These are phyloP conservation scores for Drosophila nigrodunni DNA, from an alignment of 1,140 invertebrate species.

Conservation along the genomic window DNA sequence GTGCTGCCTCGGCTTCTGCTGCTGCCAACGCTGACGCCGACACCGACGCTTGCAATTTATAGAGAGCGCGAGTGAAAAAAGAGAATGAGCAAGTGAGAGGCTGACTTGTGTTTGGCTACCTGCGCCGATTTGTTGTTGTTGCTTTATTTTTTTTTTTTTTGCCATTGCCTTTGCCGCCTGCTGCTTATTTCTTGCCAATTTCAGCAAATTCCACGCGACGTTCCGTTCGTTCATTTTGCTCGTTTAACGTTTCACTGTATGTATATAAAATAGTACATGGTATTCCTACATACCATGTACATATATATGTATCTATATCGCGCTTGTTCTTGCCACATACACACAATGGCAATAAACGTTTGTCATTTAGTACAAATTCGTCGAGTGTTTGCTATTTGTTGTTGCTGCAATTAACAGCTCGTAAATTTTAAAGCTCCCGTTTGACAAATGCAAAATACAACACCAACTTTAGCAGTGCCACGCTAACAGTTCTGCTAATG, in stretches of 20 bases:
- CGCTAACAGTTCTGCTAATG: slow-evolving; percentile 37
- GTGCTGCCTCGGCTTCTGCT: not conserved
- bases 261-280: not conserved
- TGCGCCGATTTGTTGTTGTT: slow-evolving; percentile 34
- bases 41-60: slow-evolving; percentile 32
- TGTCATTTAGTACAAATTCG: slow-evolving; percentile 3
- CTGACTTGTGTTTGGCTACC: slow-evolving; percentile 19
- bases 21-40: slow-evolving; percentile 34
- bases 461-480: slow-evolving; percentile 38
- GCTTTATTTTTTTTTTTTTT: not conserved
- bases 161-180: slow-evolving; percentile 13
- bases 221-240: slow-evolving; percentile 52
- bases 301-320: not conserved
- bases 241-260: slow-evolving; percentile 53
- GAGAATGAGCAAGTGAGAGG: slow-evolving; percentile 14
- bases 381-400: slow-evolving; percentile 22
- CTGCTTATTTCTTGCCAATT: slow-evolving; percentile 59
- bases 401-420: slow-evolving; percentile 39
- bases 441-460: slow-evolving; percentile 23
- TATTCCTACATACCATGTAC: slow-evolving; percentile 30
- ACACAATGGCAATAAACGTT: slow-evolving; percentile 18
- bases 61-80: slow-evolving; percentile 18
- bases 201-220: slow-evolving; percentile 75
- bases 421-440: slow-evolving; percentile 32
- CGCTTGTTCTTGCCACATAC: not conserved